Base-by-base conservation (phyloP, 2,113 vertebrate genomes). In the Rhineura floridana region DNA sequence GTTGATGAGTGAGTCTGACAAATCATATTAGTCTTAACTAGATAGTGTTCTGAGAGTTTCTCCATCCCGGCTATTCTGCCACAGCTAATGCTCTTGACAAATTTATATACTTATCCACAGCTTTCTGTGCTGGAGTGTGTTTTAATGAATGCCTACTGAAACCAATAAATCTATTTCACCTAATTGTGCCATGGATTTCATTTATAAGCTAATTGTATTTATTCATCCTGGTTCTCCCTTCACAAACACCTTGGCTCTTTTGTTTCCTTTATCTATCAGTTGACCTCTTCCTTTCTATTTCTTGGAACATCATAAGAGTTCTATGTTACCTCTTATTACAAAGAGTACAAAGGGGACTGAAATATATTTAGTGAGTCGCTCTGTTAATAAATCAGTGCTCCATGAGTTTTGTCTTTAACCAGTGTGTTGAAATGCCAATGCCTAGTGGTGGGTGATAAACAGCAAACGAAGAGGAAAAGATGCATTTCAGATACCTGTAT, bases 21-120 rank as follows among this genome's bases (percentile, higher is more conserved):
- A 90, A 91, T 91, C 89, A 85, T 50, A 92, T 92, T 91, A 93
- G 69, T 87, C 93, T 93, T 92, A 72, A 94, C 93, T 87, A 90
- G 89, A 7, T 90, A n/a, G n/a, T 88, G 77, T 89, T 94, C 84
- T 81, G 86, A 62, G 67, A 91, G 39, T 83, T 62, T 87, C 39
- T 91, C 90, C 42, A 59, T 91, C 42, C 28, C 79, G 28, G 84
- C 1, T 0, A 2, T 87, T 91, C 84, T 82, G 88, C 59, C 83
- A 12, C 33, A 90, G 91, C 28, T 83, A 88, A 92, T 70, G 91
- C 81, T 83, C 33, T 85, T 93, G 83, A 93, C 76, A 91, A 93
- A 91, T 92, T 90, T 89, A 36, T 84, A 89, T 39, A 52, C 25
- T 86, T 83, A 85, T 87, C 88, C 80, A 87, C 77, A 92, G 63